Evolutionary conservation across 2,888 invertebrate species (phyloP).

Genomic region (Eumerus sabulonum): DNA sequence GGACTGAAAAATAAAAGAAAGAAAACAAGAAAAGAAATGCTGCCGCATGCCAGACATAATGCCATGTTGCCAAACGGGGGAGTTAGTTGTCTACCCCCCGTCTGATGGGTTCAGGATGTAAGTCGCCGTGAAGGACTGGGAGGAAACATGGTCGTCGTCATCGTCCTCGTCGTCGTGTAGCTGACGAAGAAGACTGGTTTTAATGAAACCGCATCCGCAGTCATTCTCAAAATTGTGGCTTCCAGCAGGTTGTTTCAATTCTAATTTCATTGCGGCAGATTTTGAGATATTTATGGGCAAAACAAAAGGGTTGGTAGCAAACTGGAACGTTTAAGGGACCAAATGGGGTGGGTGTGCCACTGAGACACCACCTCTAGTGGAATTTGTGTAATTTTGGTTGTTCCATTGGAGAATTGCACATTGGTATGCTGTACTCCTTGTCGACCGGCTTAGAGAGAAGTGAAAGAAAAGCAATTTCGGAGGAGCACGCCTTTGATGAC

Average conservation of each 20-base stretch:
- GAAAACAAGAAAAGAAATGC: constrained; percentile 32
- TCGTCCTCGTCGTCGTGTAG: constrained; percentile 38
- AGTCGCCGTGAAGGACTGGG: constrained; percentile 36
- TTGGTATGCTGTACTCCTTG: neutral
- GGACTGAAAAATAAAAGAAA: constrained; percentile 31
- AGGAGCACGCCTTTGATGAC: too few relatives aligned
- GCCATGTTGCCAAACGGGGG: constrained; percentile 22
- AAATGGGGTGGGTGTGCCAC: constrained; percentile 29
- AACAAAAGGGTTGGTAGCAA: constrained; percentile 10
- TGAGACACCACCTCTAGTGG: constrained; percentile 48
- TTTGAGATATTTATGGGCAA: constrained; percentile 65
- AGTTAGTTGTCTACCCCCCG: constrained; percentile 1
- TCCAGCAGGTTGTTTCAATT: constrained; percentile 68
- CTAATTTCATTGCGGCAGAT: constrained; percentile 69
- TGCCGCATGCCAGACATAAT: constrained; percentile 62
- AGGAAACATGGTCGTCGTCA: constrained; percentile 41
- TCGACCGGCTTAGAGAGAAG: too few relatives aligned
- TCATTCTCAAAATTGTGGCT: constrained; percentile 67
- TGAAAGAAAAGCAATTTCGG: too few relatives aligned
- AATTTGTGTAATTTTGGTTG: constrained; percentile 61
- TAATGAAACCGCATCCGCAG: constrained; percentile 68
- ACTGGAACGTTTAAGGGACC: too few relatives aligned
- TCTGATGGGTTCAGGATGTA: constrained; percentile 18
- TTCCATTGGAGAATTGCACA: constrained; percentile 17
- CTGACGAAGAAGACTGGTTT: constrained; percentile 56